These are phyloP conservation scores for Rhyacophila evoluta DNA, from an alignment of 2,888 invertebrate species.

Conservation along the genomic window DNA sequence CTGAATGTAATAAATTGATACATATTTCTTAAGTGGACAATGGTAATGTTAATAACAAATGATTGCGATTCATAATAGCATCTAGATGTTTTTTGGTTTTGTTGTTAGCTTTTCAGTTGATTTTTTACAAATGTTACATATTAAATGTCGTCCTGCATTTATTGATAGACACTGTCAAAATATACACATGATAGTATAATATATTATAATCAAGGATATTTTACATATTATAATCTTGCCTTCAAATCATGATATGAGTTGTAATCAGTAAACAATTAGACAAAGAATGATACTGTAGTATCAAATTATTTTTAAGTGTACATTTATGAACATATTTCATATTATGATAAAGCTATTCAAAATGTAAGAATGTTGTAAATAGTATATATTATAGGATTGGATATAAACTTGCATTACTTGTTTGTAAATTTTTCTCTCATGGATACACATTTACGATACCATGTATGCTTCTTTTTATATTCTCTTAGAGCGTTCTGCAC, in stretches of 20 bases:
- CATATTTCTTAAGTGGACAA: no score
- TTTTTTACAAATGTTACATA: background rate
- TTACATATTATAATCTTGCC: slow-evolving; percentile 2
- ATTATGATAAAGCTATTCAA: background rate
- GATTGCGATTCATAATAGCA: no score
- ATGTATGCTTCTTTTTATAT: background rate
- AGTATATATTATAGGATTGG: background rate
- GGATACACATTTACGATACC: background rate
- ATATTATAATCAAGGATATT: background rate
- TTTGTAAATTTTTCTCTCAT: slow-evolving; percentile 4
- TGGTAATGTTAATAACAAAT: no score
- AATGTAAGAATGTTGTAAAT: background rate
- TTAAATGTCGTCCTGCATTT: slow-evolving; percentile 11
- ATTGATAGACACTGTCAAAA: background rate
- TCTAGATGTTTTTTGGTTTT: no score
- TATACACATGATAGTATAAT: background rate
- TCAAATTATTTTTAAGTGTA: background rate
- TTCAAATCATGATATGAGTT: background rate
- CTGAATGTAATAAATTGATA: no score
- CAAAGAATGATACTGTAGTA: background rate
- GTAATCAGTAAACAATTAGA: background rate
- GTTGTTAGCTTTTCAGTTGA: background rate
- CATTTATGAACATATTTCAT: background rate
- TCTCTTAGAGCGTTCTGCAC: slow-evolving; percentile 5
- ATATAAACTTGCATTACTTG: background rate